phyloP scores from a whole-genome alignment of 2,888 invertebrate genomes.

The Steromphala cineraria region DNA sequence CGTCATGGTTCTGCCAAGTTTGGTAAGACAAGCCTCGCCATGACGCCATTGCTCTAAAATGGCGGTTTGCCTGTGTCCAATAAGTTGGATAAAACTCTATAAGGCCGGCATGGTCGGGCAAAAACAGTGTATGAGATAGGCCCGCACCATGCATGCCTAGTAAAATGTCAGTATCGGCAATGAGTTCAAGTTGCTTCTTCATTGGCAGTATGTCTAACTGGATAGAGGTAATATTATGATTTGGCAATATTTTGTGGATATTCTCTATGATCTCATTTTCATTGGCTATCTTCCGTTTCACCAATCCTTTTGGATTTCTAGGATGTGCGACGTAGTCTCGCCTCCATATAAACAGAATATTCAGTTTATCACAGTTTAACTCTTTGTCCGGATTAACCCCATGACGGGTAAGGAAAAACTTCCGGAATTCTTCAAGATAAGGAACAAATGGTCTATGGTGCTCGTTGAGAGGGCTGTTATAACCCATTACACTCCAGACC shows the following conservation, averaged over 20 bases:
- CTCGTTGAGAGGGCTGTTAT: slow-evolving; percentile 66
- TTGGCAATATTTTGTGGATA: slow-evolving; percentile 46
- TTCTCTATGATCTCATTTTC: slow-evolving; percentile 67
- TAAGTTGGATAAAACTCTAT: slow-evolving; percentile 69
- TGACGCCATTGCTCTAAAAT: slow-evolving; percentile 67
- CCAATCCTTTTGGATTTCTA: slow-evolving; percentile 68
- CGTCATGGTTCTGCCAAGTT: slow-evolving; percentile 69
- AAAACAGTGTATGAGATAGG: slow-evolving; percentile 68
- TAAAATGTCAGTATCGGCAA: slow-evolving; percentile 68
- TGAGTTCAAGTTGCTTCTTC: slow-evolving; percentile 61
- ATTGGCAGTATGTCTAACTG: slow-evolving; percentile 68
- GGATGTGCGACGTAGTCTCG: slow-evolving; percentile 73
- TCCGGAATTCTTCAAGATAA: slow-evolving; percentile 65
- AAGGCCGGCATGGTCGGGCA: slow-evolving; percentile 66
- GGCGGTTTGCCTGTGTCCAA: slow-evolving; percentile 56
- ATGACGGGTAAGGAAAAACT: slow-evolving; percentile 64
- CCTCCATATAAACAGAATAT: slow-evolving; percentile 71
- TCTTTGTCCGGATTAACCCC: slow-evolving; percentile 30
- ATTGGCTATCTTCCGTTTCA: slow-evolving; percentile 71
- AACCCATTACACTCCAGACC: slow-evolving; percentile 68
- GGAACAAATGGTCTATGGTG: slow-evolving; percentile 55
- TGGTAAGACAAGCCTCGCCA: slow-evolving; percentile 69
- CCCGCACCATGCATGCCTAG: slow-evolving; percentile 75
- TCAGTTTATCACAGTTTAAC: slow-evolving; percentile 60
- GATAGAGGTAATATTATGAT: slow-evolving; percentile 51